A percentile compares a stretch with the other conserved stretches of the same genome.
Evolutionary conservation across 37 sponge, comb jelly and placozoan genomes (phyloP).

Genomic region (Tethya wilhelma): DNA sequence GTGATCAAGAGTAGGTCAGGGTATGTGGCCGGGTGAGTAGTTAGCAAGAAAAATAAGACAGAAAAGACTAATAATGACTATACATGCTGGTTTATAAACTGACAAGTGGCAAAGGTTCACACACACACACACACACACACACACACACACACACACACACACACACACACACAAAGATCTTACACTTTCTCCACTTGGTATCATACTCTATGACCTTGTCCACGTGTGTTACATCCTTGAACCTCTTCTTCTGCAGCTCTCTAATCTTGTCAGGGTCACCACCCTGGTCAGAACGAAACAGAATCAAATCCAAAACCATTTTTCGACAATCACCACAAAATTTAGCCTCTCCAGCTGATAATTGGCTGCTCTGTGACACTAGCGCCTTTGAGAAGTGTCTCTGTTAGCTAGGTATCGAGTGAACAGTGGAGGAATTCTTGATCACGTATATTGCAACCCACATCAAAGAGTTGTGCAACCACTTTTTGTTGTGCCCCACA

Average conservation of each 20-base stretch:
- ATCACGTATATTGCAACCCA: too few relatives aligned
- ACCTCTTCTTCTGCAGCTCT: slow-evolving; percentile 90
- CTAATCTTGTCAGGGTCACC: slow-evolving; percentile 93
- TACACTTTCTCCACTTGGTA: slow-evolving; percentile 91
- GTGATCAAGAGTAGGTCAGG: neutral
- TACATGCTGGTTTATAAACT: neutral
- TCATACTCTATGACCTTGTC: slow-evolving; percentile 93
- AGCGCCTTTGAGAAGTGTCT: too few relatives aligned
- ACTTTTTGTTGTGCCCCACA: too few relatives aligned
- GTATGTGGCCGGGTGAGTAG: neutral
- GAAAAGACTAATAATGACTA: neutral
- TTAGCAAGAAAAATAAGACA: neutral
- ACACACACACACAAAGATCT: too few relatives aligned
- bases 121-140: neutral
- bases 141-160: neutral
- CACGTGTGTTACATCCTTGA: slow-evolving; percentile 86
- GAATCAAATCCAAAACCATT: slow-evolving; percentile 85
- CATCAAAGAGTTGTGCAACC: too few relatives aligned
- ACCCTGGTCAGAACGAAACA: slow-evolving; percentile 96
- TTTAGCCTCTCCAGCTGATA: too few relatives aligned
- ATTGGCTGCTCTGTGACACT: too few relatives aligned
- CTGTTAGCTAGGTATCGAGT: too few relatives aligned
- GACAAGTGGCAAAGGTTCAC: too few relatives aligned
- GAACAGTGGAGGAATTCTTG: too few relatives aligned
- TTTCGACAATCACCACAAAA: too few relatives aligned